A percentile compares a stretch with the other conserved stretches of the same genome.
These are phyloP conservation scores for Nebria salina DNA, from an alignment of 2,888 invertebrate genomes.

Conservation along the genomic window DNA sequence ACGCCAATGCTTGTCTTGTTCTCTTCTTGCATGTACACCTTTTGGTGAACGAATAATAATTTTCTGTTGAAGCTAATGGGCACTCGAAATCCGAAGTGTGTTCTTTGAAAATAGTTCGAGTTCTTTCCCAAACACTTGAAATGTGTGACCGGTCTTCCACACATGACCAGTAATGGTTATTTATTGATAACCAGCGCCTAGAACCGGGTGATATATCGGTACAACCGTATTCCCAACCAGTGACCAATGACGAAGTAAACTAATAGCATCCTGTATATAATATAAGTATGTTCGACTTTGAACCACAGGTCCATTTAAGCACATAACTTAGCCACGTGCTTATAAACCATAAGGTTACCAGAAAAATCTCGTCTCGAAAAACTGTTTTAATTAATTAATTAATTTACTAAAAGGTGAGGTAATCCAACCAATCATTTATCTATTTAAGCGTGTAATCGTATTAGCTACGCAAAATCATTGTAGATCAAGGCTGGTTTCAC, in stretches of 20 bases:
- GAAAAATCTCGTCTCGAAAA: neutral
- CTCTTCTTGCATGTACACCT: neutral
- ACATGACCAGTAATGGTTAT: constrained; percentile 1
- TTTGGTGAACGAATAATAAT: neutral
- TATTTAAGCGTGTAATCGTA: neutral
- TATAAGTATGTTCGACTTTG: neutral
- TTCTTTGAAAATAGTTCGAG: neutral
- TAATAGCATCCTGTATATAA: neutral
- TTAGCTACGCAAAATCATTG: neutral
- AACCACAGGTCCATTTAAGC: neutral
- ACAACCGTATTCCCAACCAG: neutral
- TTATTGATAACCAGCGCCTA: neutral
- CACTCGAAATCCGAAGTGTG: neutral
- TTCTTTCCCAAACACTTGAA: neutral
- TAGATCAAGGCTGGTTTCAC: neutral
- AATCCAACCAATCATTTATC: neutral
- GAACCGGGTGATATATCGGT: constrained; percentile 1
- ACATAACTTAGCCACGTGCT: neutral
- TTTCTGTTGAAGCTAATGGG: neutral
- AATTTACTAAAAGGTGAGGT: neutral
- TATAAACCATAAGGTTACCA: neutral
- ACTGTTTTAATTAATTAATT: neutral
- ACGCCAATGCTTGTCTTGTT: neutral
- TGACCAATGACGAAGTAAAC: neutral
- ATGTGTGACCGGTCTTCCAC: neutral